Conservation (phyloP, 1,140 invertebrate species). For the Cherax quadricarinatus region DNA sequence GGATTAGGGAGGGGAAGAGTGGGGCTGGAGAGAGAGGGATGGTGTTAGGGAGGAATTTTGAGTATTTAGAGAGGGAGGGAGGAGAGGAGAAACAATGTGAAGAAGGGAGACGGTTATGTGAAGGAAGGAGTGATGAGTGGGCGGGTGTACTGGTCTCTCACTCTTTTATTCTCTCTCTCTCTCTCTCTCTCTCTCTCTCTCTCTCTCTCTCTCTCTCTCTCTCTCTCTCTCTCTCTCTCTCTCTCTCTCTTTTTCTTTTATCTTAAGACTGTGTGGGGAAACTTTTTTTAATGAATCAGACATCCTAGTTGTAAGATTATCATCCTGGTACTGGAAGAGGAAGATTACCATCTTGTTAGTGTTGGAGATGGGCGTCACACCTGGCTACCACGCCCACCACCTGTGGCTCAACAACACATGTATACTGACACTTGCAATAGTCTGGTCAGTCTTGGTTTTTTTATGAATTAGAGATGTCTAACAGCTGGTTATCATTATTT, state of each 20-base stretch:
- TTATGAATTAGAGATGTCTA: too few relatives aligned
- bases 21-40: not conserved
- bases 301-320: too few relatives aligned
- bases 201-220: not conserved
- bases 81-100: not conserved
- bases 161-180: constrained; percentile 17
- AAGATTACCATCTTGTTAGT: too few relatives aligned
- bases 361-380: too few relatives aligned
- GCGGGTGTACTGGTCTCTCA: not conserved
- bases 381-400: too few relatives aligned
- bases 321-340: too few relatives aligned
- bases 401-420: too few relatives aligned
- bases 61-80: not conserved
- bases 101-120: not conserved
- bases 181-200: constrained; percentile 42
- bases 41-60: not conserved
- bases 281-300: too few relatives aligned
- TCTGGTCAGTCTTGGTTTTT: too few relatives aligned
- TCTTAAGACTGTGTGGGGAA: not conserved
- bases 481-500: too few relatives aligned
- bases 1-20: not conserved
- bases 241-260: constrained; percentile 14
- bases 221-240: not conserved
- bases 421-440: too few relatives aligned
- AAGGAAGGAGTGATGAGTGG: not conserved